Percentiles rank a stretch among this genome's conserved stretches.
Evolutionary conservation across 2,888 invertebrate species (phyloP).

Genomic region (Scaptomyza caliginosa): DNA sequence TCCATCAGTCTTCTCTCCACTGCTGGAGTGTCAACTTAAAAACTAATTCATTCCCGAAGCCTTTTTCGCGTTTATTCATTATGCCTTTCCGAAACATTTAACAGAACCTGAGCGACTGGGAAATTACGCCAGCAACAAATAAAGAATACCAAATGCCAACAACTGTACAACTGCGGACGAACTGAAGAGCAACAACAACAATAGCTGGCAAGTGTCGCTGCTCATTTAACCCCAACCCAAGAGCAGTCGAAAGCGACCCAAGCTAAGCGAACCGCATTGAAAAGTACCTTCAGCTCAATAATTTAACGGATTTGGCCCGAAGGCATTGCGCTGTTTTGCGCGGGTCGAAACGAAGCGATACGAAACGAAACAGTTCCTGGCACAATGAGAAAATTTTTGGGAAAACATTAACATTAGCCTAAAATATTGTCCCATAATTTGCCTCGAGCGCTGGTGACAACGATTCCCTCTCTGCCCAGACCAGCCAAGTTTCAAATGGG

Average conservation of each 20-base stretch:
- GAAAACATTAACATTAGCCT: slow-evolving; percentile 82
- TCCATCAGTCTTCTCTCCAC: background rate
- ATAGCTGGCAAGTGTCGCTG: slow-evolving; percentile 64
- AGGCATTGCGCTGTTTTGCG: slow-evolving; percentile 40
- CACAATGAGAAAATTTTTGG: slow-evolving; percentile 76
- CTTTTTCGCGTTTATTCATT: slow-evolving; percentile 55
- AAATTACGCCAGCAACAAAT: slow-evolving; percentile 57
- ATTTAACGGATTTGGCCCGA: slow-evolving; percentile 80
- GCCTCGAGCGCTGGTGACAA: slow-evolving; percentile 79
- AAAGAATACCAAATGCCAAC: slow-evolving; percentile 46
- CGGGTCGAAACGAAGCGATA: background rate
- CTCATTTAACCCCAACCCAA: slow-evolving; percentile 72
- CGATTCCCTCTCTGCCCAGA: slow-evolving; percentile 23
- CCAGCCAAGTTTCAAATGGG: no score
- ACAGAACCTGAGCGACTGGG: slow-evolving; percentile 59
- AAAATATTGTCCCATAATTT: slow-evolving; percentile 83
- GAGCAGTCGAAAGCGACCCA: slow-evolving; percentile 39
- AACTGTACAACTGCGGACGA: slow-evolving; percentile 18
- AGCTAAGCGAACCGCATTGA: slow-evolving; percentile 75
- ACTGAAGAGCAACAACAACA: slow-evolving; percentile 42
- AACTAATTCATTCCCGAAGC: slow-evolving; percentile 59
- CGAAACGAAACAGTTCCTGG: slow-evolving; percentile 35
- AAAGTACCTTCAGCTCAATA: slow-evolving; percentile 80
- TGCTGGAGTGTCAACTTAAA: slow-evolving; percentile 39
- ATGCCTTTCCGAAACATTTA: slow-evolving; percentile 74